phyloP scores from a whole-genome alignment of 2,888 invertebrate species.

The Microctonus brassicae region DNA sequence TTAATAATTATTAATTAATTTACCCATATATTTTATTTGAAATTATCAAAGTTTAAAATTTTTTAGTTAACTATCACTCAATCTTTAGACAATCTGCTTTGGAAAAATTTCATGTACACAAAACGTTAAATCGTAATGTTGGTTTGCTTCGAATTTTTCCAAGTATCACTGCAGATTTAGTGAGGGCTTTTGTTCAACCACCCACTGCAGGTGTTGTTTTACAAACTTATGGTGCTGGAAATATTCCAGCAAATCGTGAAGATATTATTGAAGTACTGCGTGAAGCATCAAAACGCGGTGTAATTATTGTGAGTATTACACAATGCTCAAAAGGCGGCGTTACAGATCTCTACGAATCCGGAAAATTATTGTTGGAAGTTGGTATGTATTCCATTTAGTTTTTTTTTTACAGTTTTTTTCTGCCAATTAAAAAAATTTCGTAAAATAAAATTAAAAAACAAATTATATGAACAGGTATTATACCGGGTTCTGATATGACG shows the following conservation, averaged over 20 bases:
- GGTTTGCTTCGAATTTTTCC: slow-evolving; percentile 91
- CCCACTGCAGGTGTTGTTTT: slow-evolving; percentile 88
- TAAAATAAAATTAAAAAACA: neutral
- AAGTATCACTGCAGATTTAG: slow-evolving; percentile 85
- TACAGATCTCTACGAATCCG: slow-evolving; percentile 85
- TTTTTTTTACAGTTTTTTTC: neutral
- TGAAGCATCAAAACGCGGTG: slow-evolving; percentile 80
- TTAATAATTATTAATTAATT: neutral
- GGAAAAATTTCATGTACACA: slow-evolving; percentile 80
- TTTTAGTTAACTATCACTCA: slow-evolving; percentile 75
- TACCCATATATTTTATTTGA: too few species aligned
- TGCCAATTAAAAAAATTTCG: neutral
- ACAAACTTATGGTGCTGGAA: slow-evolving; percentile 94
- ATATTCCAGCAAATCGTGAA: slow-evolving; percentile 86
- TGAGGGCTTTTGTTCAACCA: slow-evolving; percentile 80
- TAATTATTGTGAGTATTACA: slow-evolving; percentile 92
- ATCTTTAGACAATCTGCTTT: slow-evolving; percentile 76
- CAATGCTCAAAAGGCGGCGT: slow-evolving; percentile 91
- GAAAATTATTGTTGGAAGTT: slow-evolving; percentile 71
- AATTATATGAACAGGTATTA: slow-evolving; percentile 75
- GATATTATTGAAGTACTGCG: slow-evolving; percentile 83
- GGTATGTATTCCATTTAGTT: slow-evolving; percentile 49
- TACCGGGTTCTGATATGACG: slow-evolving; percentile 90
- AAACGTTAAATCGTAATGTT: slow-evolving; percentile 85
- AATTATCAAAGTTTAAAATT: too few species aligned